Evolutionary conservation across 2,888 invertebrate species (phyloP).

Genomic region (Lithosia quadra): DNA sequence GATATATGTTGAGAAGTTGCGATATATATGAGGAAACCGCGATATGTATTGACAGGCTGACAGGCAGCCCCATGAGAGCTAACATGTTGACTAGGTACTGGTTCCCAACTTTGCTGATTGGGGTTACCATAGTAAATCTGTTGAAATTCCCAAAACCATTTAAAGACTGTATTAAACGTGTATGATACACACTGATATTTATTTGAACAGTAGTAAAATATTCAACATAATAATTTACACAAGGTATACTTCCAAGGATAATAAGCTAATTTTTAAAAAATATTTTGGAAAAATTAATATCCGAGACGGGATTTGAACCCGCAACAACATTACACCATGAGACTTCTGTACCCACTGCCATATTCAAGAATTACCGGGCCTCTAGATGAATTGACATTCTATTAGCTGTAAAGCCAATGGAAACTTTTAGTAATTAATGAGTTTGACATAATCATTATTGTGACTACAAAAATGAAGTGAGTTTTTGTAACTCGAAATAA

Average conservation of each 20-base stretch:
- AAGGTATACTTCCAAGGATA: not conserved
- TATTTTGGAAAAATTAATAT: not conserved
- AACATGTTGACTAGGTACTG: not conserved
- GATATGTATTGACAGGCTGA: not conserved
- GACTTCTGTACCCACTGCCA: not conserved
- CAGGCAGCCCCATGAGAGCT: not conserved
- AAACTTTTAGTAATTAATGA: too few relatives aligned
- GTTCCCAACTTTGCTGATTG: not conserved
- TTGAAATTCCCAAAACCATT: conserved; percentile 55
- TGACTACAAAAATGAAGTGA: too few relatives aligned
- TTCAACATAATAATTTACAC: too few relatives aligned
- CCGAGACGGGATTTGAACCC: not conserved
- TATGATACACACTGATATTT: conserved; percentile 59
- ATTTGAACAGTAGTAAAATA: not conserved
- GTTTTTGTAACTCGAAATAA: too few relatives aligned
- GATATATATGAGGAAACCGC: too few relatives aligned
- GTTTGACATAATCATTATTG: too few relatives aligned
- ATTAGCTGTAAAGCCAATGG: too few relatives aligned
- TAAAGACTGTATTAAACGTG: conserved; percentile 73
- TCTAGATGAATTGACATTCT: too few relatives aligned
- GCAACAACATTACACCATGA: not conserved
- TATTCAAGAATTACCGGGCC: too few relatives aligned
- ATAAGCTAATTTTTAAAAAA: not conserved
- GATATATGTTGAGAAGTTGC: too few relatives aligned
- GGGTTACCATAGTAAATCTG: conserved; percentile 3